These are phyloP conservation scores for Clarias laeviceps DNA, from an alignment of 2,797 vertebrate species.

Conservation along the genomic window DNA sequence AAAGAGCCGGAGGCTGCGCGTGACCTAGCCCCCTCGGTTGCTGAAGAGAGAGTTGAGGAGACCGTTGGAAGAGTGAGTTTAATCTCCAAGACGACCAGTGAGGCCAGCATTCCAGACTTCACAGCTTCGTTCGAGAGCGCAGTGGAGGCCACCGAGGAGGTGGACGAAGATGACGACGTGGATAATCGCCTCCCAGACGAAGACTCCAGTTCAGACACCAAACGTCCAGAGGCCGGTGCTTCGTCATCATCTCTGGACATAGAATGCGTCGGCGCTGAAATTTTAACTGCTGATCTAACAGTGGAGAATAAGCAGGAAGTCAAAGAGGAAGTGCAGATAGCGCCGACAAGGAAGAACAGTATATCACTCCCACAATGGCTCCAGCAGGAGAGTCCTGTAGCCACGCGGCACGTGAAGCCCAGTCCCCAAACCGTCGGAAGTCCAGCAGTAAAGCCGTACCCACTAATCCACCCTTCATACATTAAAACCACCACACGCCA, in stretches of 20 bases:
- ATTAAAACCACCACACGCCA: conserved; percentile 94
- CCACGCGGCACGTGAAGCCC: conserved; percentile 71
- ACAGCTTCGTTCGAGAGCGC: conserved; percentile 65
- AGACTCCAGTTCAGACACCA: conserved; percentile 48
- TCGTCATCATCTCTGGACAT: conserved; percentile 24
- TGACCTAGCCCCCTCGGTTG: conserved; percentile 57
- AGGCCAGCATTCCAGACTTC: conserved; percentile 66
- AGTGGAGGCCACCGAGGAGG: conserved; percentile 54
- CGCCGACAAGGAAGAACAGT: conserved; percentile 63
- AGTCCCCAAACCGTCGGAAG: conserved; percentile 48
- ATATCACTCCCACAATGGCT: conserved; percentile 63
- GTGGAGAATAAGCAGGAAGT: background rate
- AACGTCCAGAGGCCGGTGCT: conserved; percentile 57
- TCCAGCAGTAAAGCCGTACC: conserved; percentile 81
- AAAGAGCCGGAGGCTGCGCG: conserved; percentile 72
- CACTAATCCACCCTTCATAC: conserved; percentile 86
- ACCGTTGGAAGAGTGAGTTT: conserved; percentile 54
- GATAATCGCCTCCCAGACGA: conserved; percentile 42
- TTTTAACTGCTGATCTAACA: background rate
- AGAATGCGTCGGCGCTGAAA: conserved; percentile 39
- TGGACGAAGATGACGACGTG: background rate
- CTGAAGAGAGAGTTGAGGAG: conserved; percentile 55
- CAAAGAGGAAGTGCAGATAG: background rate
- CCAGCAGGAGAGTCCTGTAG: conserved; percentile 72
- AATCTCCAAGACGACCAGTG: conserved; percentile 63